Percentiles rank a stretch among this genome's conserved stretches.
These are phyloP conservation scores for Indri indri DNA, from an alignment of 2,113 vertebrate genomes.

Conservation along the genomic window DNA sequence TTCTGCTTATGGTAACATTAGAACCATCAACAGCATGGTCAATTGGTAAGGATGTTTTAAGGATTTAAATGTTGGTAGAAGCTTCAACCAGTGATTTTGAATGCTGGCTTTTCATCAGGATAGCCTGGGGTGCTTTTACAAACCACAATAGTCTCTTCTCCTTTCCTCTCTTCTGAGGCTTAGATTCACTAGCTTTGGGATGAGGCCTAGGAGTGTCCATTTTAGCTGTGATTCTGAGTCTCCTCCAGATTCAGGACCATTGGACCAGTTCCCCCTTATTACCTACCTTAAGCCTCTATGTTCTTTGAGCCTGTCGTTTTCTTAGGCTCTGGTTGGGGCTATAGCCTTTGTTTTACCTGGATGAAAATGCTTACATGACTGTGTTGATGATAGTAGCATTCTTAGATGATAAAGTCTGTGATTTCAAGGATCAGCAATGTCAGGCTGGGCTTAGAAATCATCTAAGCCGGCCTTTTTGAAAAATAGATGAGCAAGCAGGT, in stretches of 20 bases:
- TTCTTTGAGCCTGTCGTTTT: neutral
- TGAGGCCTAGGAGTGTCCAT: neutral
- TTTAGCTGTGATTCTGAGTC: no score
- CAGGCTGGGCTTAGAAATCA: neutral
- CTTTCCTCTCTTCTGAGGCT: neutral
- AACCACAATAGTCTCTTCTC: neutral
- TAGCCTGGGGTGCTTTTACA: neutral
- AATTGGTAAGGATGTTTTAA: neutral
- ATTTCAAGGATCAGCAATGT: neutral
- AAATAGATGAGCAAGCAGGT: neutral
- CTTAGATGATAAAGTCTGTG: neutral
- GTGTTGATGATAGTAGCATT: rapidly evolving
- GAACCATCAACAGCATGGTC: neutral
- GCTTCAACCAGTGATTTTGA: neutral
- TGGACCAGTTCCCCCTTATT: neutral
- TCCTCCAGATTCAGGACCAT: neutral
- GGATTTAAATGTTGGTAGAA: neutral
- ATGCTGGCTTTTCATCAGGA: neutral
- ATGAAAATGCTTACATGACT: rapidly evolving
- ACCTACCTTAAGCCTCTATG: neutral
- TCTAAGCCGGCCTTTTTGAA: no score
- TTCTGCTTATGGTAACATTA: neutral
- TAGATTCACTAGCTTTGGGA: no score
- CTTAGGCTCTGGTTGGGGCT: neutral
- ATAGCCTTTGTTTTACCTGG: neutral